These are phyloP conservation scores for Athene noctua DNA, from an alignment of 2,113 vertebrate genomes.

Conservation along the genomic window DNA sequence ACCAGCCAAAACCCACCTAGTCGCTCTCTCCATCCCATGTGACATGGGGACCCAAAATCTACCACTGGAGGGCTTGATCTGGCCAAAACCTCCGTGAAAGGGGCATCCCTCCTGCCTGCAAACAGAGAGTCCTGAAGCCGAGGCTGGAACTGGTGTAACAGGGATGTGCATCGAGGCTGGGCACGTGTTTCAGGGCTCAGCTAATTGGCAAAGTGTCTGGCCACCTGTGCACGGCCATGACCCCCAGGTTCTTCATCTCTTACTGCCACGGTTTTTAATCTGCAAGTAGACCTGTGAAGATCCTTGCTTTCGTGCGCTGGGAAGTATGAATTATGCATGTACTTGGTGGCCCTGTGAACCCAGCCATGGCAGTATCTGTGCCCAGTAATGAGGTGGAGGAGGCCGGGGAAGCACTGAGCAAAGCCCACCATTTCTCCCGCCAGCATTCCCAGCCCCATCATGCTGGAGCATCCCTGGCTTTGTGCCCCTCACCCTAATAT, in stretches of 20 bases:
- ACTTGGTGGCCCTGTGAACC: background rate
- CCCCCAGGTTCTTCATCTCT: background rate
- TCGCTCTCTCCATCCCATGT: background rate
- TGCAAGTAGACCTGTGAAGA: background rate
- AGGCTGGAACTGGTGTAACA: background rate
- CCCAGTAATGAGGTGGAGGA: background rate
- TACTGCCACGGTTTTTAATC: background rate
- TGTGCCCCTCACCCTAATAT: too few species aligned
- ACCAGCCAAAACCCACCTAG: background rate
- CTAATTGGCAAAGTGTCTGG: background rate
- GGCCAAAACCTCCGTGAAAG: background rate
- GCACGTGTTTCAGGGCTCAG: background rate
- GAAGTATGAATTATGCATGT: background rate
- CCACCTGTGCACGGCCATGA: fast-evolving
- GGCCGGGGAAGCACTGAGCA: background rate
- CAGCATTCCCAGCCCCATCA: fast-evolving
- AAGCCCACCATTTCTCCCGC: fast-evolving
- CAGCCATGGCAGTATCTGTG: background rate
- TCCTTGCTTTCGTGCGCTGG: background rate
- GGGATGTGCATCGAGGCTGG: background rate
- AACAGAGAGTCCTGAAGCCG: fast-evolving
- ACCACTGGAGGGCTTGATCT: fast-evolving
- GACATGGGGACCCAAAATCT: background rate
- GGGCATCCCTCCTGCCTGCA: background rate
- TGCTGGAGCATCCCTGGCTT: fast-evolving